phyloP scores from a whole-genome alignment of 2,888 invertebrate species.

The Barypeithes pellucidus region DNA sequence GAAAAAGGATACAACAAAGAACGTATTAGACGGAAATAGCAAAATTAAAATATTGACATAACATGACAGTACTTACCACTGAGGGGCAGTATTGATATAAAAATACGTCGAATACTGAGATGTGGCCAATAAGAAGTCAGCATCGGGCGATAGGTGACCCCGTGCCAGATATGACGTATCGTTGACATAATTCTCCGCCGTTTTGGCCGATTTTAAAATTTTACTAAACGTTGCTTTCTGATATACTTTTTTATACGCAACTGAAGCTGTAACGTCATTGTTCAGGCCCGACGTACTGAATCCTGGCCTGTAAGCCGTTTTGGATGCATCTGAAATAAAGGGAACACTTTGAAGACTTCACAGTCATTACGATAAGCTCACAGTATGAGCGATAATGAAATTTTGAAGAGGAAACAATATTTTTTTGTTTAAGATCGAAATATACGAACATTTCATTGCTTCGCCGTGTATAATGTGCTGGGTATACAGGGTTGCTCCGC shows the following conservation, averaged over 20 bases:
- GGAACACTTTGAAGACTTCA: not conserved
- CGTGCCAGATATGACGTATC: conserved; percentile 67
- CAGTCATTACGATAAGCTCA: no score
- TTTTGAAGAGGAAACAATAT: not conserved
- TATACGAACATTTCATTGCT: conserved; percentile 66
- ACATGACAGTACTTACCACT: conserved; percentile 72
- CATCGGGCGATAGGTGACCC: conserved; percentile 73
- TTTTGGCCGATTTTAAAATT: conserved; percentile 62
- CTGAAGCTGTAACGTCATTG: conserved; percentile 54
- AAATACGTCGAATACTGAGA: conserved; percentile 72
- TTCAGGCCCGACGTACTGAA: conserved; percentile 66
- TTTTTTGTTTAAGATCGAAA: conserved; percentile 3
- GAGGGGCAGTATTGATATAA: conserved; percentile 72
- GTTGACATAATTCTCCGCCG: conserved; percentile 65
- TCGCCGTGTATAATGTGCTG: conserved; percentile 67
- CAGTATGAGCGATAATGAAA: no score
- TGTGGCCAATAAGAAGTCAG: conserved; percentile 71
- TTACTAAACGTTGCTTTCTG: conserved; percentile 66
- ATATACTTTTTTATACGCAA: conserved; percentile 63
- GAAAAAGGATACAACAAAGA: no score
- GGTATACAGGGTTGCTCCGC: conserved; percentile 66
- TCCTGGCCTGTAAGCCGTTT: conserved; percentile 61
- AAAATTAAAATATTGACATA: no score
- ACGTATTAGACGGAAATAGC: no score
- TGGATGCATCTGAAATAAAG: conserved; percentile 61